Evolutionary conservation across 2,888 invertebrate species (phyloP).

Genomic region (Drosophila mercatorum): DNA sequence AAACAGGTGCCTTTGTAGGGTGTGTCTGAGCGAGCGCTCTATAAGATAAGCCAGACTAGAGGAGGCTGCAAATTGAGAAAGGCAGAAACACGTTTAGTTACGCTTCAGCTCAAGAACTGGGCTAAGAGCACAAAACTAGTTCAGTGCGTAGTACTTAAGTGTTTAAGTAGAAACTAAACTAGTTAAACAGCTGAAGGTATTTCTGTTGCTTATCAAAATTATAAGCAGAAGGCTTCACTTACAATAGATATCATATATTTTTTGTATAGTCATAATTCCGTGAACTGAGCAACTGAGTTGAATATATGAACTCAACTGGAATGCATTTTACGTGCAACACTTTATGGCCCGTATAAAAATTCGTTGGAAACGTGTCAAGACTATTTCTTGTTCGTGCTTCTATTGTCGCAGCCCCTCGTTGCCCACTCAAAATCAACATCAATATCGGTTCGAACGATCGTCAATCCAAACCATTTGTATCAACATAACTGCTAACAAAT

Average conservation of each 20-base stretch:
- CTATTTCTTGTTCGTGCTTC: slow-evolving; percentile 26
- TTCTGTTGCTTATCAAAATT: no score
- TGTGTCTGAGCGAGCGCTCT: background rate
- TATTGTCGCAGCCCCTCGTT: slow-evolving; percentile 4
- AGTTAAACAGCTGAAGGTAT: background rate
- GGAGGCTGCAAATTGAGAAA: background rate
- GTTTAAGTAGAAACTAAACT: background rate
- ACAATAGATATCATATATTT: background rate
- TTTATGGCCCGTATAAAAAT: slow-evolving; percentile 14
- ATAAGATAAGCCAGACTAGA: slow-evolving; percentile 27
- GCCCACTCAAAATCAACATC: slow-evolving; percentile 7
- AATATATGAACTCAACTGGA: background rate
- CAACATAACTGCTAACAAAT: slow-evolving; percentile 69
- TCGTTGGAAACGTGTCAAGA: slow-evolving; percentile 45
- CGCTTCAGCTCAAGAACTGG: background rate
- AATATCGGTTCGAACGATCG: slow-evolving; percentile 26
- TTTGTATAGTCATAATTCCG: slow-evolving; percentile 1
- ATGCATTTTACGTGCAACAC: background rate
- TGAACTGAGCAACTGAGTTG: background rate
- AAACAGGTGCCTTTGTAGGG: slow-evolving; percentile 58
- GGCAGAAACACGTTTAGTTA: slow-evolving; percentile 4
- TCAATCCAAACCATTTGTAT: slow-evolving; percentile 68
- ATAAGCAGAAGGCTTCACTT: background rate
- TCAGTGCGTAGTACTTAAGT: no score
- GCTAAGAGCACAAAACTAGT: background rate